Evolutionary conservation across 2,797 vertebrate genomes (phyloP).

Genomic region (Sebastes baramenuke): DNA sequence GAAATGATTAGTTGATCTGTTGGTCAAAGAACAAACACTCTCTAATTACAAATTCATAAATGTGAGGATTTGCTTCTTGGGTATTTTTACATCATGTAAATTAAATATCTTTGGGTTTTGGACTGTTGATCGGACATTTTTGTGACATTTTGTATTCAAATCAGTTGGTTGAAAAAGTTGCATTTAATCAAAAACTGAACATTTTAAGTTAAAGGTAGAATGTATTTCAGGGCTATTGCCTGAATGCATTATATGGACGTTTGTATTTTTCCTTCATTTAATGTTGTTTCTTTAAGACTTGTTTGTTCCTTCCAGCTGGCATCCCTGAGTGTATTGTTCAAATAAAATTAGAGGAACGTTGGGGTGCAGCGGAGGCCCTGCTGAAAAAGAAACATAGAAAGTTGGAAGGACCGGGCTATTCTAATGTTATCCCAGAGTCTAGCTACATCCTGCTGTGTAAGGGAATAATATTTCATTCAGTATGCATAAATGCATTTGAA

Average conservation of each 20-base stretch:
- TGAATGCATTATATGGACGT: not conserved
- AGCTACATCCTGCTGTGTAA: constrained; percentile 66
- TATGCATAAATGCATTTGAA: constrained; percentile 70
- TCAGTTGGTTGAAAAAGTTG: not conserved
- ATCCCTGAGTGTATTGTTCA: constrained; percentile 48
- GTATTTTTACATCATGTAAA: not conserved
- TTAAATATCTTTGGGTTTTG: not conserved
- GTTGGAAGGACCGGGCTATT: constrained; percentile 43
- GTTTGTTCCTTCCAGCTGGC: constrained; percentile 58
- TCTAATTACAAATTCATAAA: not conserved
- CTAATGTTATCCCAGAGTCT: constrained; percentile 56
- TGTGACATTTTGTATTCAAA: not conserved
- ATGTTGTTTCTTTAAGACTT: constrained; percentile 34
- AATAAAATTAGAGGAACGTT: constrained; percentile 66
- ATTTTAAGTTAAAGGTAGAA: not conserved
- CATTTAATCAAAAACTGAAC: not conserved
- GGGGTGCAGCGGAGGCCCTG: constrained; percentile 36
- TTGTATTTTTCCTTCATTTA: constrained; percentile 18
- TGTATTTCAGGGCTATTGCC: not conserved
- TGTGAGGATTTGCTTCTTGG: not conserved
- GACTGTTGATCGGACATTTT: not conserved
- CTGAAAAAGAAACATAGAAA: constrained; percentile 51
- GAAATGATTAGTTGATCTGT: not conserved
- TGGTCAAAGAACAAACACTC: not conserved
- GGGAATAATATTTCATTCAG: constrained; percentile 73